Base-by-base conservation (phyloP, 2,797 vertebrate species). In the Fratercula arctica region DNA sequence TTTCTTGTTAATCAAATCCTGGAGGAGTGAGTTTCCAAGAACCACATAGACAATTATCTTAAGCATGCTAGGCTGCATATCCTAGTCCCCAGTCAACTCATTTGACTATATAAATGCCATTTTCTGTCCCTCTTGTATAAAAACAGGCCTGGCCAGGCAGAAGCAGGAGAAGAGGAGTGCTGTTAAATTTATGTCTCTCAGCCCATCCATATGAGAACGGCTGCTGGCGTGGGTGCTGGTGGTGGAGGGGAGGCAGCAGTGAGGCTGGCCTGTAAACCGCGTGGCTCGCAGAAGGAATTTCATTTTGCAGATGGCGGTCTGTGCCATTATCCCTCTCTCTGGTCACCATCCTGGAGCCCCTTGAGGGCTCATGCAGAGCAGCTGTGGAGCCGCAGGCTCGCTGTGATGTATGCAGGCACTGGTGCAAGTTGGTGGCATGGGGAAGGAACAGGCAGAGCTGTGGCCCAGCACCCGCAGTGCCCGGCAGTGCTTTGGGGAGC, bases 11-110 rank as follows among this genome's bases (percentile, higher is more conserved):
- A 93, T 81, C 3, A 2, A 66, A 90, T 64, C 76, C 76, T 75
- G 5, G 2, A 92, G 91, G 78, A 80, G n/a, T 56, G 54, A 67
- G 56, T 85, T 95, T 80, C 54, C 75, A 79, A 95, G 60, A 91
- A 77, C 16, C 48, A 73, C 64, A 85, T 33, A 59, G 0, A 2
- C 67, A 82, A 59, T 79, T 90, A 76, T 63, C 35, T 79, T 73
- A 69, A 76, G 43, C 29, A n/a, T 18, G 54, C 51, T 67, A 48
- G 9, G 33, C n/a, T 81, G 41, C 24, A 57, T 59, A 66, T 61
- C 63, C 39, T 79, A 69, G 39, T 31, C 35, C 33, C 18, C 18
- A 64, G 70, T 8, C 45, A 92, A 60, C 31, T 37, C 41, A 66
- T 61, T 31, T 70, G 39, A 2, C 0, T 84, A 66, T 66, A 80